Base-by-base conservation (phyloP, 2,113 vertebrate genomes). In the Malurus cyaneus region DNA sequence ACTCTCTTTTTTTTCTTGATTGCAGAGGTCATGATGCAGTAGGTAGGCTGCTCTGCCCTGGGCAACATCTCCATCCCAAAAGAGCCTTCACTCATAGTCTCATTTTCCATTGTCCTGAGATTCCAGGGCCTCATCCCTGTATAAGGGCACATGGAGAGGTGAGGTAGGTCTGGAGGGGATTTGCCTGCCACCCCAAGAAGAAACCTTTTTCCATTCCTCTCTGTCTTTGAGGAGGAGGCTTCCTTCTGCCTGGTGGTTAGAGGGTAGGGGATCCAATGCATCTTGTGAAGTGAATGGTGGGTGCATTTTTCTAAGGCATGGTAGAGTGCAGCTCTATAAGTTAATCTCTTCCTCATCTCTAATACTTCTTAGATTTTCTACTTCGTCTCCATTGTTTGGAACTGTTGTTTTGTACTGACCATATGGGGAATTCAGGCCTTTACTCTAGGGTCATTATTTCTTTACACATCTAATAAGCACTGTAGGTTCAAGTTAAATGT, bases 161-260 rank as follows among this genome's bases (percentile, higher is more conserved):
- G 31, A 42, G 29, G 14, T 42, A 34, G 15, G 15, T n/a, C 29
- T 23, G 14, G 11, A 42, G 44, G 34, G 26, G 39, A 42, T 60
- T 41, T 2, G 11, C 34, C 34, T 60, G 29, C 29, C 44, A 50
- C 24, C 5, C 5, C 21, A 57, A 67, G n/a, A 21, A 67, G 52
- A 67, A 57, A 47, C 10, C 14, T 3, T 50, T 70, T 81, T 56
- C 54, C 9, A 4, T 3, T 60, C 5, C 9, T 3, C 65, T 65
- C 29, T 17, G 29, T 32, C 34, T 65, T 21, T 39, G 49, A 49
- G 23, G 49, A 49, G 23, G 29, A 26, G 0, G 0, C 11, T 32
- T 80, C 52, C n/a, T 67, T 32, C 42, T 57, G 17, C 21, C 26
- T 57, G 28, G 12, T 39, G n/a, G 17, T 47, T n/a, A 47, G 42